These are phyloP conservation scores for Turritopsis rubra DNA, from an alignment of 30 jellyfish, hydroid and myxozoan species.

Conservation along the genomic window DNA sequence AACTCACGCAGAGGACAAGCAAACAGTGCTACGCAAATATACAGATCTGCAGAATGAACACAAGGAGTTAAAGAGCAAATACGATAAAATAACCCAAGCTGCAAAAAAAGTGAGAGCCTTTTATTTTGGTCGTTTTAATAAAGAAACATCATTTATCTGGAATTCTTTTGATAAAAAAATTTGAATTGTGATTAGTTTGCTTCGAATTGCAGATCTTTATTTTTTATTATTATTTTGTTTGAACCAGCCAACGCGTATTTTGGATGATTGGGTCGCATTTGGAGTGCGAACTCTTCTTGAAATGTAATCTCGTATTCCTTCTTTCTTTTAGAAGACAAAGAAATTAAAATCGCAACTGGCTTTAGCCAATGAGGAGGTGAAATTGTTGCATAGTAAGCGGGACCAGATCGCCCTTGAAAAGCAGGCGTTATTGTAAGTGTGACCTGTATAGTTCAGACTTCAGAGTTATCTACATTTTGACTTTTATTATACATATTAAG, in stretches of 20 bases:
- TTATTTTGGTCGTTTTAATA: background rate
- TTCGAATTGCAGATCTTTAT: too few relatives aligned
- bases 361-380: slow-evolving; percentile 38
- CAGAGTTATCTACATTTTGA: too few relatives aligned
- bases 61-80: slow-evolving; percentile 42
- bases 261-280: too few relatives aligned
- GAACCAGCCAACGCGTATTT: too few relatives aligned
- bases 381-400: slow-evolving; percentile 38
- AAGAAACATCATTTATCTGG: background rate
- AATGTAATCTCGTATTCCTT: background rate
- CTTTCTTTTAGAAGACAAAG: slow-evolving; percentile 45
- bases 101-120: slow-evolving; percentile 41
- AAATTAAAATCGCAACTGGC: slow-evolving; percentile 49
- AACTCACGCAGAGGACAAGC: slow-evolving; percentile 40
- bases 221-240: too few relatives aligned
- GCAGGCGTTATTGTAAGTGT: slow-evolving; percentile 22
- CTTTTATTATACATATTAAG: too few relatives aligned
- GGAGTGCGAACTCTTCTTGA: background rate
- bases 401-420: slow-evolving; percentile 57
- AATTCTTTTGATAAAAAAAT: background rate
- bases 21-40: slow-evolving; percentile 34
- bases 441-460: background rate
- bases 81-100: slow-evolving; percentile 35
- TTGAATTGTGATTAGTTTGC: too few relatives aligned
- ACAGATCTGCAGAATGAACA: slow-evolving; percentile 49